phyloP scores from a whole-genome alignment of 64 coral and sea anemone genomes.

The Cladopsammia gracilis region DNA sequence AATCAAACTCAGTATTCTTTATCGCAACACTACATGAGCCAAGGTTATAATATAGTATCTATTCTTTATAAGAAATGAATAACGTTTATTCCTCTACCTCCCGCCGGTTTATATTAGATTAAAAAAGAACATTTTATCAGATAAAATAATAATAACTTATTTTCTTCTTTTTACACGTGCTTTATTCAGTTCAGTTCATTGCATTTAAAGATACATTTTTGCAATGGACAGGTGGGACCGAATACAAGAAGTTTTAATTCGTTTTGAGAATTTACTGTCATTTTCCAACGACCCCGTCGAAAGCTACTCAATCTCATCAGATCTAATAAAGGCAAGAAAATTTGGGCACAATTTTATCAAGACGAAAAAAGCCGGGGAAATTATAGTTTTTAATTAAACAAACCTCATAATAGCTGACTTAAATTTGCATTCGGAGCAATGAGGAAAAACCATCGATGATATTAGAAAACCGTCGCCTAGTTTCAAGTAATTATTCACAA shows the following conservation, averaged over 20 bases:
- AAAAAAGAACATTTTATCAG: neutral
- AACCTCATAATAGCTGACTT: neutral
- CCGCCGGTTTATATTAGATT: slow-evolving; percentile 6
- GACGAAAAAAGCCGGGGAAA: neutral
- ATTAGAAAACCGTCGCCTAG: neutral
- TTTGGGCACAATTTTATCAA: neutral
- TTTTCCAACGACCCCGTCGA: neutral
- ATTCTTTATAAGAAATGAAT: neutral
- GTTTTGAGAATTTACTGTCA: neutral
- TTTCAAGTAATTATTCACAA: neutral
- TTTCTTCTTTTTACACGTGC: neutral
- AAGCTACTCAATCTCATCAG: neutral
- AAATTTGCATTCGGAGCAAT: neutral
- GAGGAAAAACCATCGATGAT: neutral
- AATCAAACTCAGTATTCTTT: neutral
- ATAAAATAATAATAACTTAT: neutral
- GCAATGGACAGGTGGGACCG: slow-evolving; percentile 8
- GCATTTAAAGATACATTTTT: slow-evolving; percentile 8
- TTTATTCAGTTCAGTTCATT: slow-evolving; percentile 11
- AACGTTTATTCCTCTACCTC: no score
- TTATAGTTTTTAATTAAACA: neutral
- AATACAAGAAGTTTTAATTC: slow-evolving; percentile 1
- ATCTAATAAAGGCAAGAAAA: neutral
- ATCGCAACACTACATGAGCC: neutral
- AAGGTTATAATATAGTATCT: neutral